These are phyloP conservation scores for Chrysodeixis includens DNA, from an alignment of 2,888 invertebrate species.

Conservation along the genomic window DNA sequence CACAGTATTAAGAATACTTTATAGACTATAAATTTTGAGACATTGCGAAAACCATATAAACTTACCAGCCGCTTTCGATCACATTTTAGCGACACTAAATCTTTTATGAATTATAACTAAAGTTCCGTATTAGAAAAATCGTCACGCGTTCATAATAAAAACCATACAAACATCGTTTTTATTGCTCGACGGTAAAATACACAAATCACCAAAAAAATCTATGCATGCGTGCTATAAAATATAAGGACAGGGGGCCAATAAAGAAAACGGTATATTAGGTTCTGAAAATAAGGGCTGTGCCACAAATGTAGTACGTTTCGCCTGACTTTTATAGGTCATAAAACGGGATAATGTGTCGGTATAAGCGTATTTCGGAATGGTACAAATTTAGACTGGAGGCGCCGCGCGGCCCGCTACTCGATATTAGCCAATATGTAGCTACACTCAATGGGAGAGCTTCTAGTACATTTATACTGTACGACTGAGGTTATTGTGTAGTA, in stretches of 20 bases:
- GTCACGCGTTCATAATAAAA: constrained; percentile 82
- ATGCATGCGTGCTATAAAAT: constrained; percentile 83
- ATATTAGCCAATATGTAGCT: constrained; percentile 80
- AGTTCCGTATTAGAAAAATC: constrained; percentile 78
- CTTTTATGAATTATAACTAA: constrained; percentile 84
- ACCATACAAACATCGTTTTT: constrained; percentile 80
- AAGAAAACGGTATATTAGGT: constrained; percentile 84
- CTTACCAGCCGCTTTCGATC: constrained; percentile 49
- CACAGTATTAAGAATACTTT: constrained; percentile 48
- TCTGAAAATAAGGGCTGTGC: constrained; percentile 85
- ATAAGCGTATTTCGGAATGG: constrained; percentile 87
- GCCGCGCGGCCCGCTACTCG: constrained; percentile 72
- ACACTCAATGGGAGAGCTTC: constrained; percentile 63
- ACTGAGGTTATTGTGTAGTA: constrained; percentile 27
- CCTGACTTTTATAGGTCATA: constrained; percentile 88
- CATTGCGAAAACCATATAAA: constrained; percentile 54
- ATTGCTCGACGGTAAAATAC: constrained; percentile 79
- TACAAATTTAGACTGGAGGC: constrained; percentile 86
- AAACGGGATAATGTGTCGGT: constrained; percentile 87
- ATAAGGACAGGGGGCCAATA: constrained; percentile 80
- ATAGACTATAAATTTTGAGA: constrained; percentile 53
- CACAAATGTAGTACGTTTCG: constrained; percentile 86
- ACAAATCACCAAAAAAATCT: constrained; percentile 83
- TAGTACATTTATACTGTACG: constrained; percentile 61
- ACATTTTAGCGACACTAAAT: constrained; percentile 58